phyloP scores from a whole-genome alignment of 2,797 vertebrate species.

The Pseudomugil gertrudae region DNA sequence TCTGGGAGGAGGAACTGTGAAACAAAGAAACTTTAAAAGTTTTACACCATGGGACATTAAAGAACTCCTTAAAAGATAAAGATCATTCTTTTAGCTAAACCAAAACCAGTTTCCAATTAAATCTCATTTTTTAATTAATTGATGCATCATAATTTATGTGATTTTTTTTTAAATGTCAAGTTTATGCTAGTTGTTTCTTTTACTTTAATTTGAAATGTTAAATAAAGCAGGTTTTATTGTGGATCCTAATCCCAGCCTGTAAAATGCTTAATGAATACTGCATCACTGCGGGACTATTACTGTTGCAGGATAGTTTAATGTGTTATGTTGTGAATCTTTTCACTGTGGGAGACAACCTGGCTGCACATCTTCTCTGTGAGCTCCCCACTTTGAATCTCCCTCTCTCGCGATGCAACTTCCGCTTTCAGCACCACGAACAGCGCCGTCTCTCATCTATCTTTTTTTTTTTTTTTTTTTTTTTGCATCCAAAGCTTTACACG shows the following conservation, averaged over 20 bases:
- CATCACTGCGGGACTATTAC: no score
- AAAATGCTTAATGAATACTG: no score
- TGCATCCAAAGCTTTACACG: constrained; percentile 64
- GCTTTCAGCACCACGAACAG: constrained; percentile 77
- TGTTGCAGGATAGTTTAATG: no score
- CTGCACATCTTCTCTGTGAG: not conserved
- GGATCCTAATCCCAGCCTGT: not conserved
- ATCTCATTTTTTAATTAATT: not conserved
- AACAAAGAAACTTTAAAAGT: not conserved
- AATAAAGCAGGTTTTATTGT: not conserved
- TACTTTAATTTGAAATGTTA: not conserved
- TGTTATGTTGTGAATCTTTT: no score
- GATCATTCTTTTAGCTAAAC: not conserved
- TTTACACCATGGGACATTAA: not conserved
- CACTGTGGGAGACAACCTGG: not conserved
- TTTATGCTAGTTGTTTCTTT: not conserved
- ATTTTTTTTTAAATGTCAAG: not conserved
- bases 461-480: no score
- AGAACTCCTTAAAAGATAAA: not conserved
- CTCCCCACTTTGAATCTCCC: constrained; percentile 85
- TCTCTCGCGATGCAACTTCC: constrained; percentile 90
- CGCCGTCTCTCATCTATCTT: constrained; percentile 70
- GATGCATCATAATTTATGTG: not conserved
- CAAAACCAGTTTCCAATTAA: not conserved
- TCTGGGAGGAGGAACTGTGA: no score